Conservation (phyloP, 2,113 vertebrate genomes). For the Galeopterus variegatus region DNA sequence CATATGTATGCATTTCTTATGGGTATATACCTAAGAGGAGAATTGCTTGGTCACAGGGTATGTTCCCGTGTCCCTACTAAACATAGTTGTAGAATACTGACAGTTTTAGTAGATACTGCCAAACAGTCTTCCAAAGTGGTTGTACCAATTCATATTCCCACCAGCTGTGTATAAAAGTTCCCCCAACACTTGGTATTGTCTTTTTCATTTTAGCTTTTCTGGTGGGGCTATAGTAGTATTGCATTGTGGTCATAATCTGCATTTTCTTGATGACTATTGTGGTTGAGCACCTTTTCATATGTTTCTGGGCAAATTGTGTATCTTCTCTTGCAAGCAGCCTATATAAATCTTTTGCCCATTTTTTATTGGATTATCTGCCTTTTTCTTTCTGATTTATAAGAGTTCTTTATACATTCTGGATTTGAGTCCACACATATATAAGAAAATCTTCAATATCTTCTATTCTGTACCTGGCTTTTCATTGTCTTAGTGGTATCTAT, state of each 20-base stretch:
- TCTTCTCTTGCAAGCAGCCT: neutral
- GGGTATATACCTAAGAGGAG: neutral
- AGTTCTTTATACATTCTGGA: neutral
- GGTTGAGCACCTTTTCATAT: neutral
- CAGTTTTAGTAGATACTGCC: neutral
- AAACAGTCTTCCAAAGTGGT: constrained; percentile 41
- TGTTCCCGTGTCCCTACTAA: neutral
- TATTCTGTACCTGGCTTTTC: constrained; percentile 17
- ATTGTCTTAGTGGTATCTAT: neutral
- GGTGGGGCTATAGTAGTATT: neutral
- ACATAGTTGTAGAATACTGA: neutral
- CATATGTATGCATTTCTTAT: neutral
- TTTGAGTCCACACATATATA: neutral
- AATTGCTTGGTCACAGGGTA: neutral
- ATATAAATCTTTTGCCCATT: neutral
- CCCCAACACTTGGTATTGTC: neutral
- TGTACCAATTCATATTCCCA: neutral
- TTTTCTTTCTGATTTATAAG: neutral
- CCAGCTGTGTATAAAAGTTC: neutral
- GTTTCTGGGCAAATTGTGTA: neutral
- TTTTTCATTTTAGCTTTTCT: constrained; percentile 5
- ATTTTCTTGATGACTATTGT: neutral
- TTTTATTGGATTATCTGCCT: neutral
- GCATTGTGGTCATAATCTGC: neutral
- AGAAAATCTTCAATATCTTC: neutral